phyloP scores from a whole-genome alignment of 1,140 invertebrate genomes.

The Acromyrmex echinatior region DNA sequence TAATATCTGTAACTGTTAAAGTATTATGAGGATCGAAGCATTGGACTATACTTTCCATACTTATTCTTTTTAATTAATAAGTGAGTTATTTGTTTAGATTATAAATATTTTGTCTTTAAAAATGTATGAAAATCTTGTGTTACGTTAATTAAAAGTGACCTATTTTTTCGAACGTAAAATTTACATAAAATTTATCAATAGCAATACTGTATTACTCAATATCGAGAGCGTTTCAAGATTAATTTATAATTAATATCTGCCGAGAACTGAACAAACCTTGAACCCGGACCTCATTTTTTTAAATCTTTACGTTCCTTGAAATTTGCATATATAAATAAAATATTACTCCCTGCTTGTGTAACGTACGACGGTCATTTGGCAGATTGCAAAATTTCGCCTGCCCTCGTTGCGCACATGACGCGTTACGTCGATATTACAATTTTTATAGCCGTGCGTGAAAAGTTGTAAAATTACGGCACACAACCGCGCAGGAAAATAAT shows the following conservation, averaged over 20 bases:
- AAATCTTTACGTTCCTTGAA: constrained; percentile 10
- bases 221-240: too few species aligned
- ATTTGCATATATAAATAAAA: constrained; percentile 32
- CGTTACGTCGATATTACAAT: constrained; percentile 15
- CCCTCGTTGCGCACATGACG: background rate
- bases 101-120: too few species aligned
- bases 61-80: too few species aligned
- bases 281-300: background rate
- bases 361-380: constrained; percentile 1
- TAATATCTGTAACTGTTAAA: too few species aligned
- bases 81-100: too few species aligned
- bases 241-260: background rate
- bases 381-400: constrained; percentile 27
- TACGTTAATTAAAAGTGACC: too few species aligned
- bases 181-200: too few species aligned
- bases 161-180: too few species aligned
- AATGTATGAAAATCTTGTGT: too few species aligned
- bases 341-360: background rate
- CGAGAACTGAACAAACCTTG: background rate
- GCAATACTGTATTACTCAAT: too few species aligned
- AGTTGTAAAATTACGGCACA: constrained; percentile 11
- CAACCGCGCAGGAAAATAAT: constrained; percentile 52
- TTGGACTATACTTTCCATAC: too few species aligned
- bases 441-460: constrained; percentile 38
- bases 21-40: too few species aligned